Evolutionary conservation across 2,797 vertebrate species (phyloP).

Genomic region (Microchirus variegatus): DNA sequence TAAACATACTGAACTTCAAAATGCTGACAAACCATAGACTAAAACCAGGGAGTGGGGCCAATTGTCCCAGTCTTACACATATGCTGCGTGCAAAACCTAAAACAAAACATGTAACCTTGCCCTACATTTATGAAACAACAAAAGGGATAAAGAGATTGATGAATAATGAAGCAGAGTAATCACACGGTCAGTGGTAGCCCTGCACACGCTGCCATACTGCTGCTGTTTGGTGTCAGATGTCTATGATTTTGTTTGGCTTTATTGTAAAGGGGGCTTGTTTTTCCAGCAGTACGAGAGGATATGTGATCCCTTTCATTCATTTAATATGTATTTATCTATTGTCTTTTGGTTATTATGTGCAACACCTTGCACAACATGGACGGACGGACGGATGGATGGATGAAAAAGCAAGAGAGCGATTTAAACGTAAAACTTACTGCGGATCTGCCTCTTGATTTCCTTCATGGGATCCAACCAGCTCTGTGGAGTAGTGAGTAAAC

Average conservation of each 20-base stretch:
- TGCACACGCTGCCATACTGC: conserved; percentile 12
- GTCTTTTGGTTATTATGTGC: background rate
- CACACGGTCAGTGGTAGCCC: conserved; percentile 33
- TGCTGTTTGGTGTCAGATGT: conserved; percentile 42
- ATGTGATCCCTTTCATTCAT: conserved; percentile 12
- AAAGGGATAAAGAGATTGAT: conserved; percentile 39
- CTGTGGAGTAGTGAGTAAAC: conserved; percentile 65
- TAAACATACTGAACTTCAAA: too few relatives aligned
- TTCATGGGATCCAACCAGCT: conserved; percentile 95
- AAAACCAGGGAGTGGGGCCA: too few relatives aligned
- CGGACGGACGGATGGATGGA: background rate
- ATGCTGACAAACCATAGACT: too few relatives aligned
- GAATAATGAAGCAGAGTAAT: conserved; percentile 59
- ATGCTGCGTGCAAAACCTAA: conserved; percentile 16
- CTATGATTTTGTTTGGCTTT: conserved; percentile 44
- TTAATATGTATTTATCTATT: conserved; percentile 28
- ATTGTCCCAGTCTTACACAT: too few relatives aligned
- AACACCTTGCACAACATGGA: background rate
- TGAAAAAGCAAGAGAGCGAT: background rate
- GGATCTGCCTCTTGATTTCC: conserved; percentile 94
- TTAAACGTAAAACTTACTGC: conserved; percentile 86
- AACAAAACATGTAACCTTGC: conserved; percentile 2
- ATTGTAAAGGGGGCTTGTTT: conserved; percentile 21
- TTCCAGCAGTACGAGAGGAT: background rate
- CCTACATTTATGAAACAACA: conserved; percentile 22